Percentiles rank a stretch among this genome's conserved stretches.
Evolutionary conservation across 2,797 vertebrate genomes (phyloP).

Genomic region (Smutsia temminckii): DNA sequence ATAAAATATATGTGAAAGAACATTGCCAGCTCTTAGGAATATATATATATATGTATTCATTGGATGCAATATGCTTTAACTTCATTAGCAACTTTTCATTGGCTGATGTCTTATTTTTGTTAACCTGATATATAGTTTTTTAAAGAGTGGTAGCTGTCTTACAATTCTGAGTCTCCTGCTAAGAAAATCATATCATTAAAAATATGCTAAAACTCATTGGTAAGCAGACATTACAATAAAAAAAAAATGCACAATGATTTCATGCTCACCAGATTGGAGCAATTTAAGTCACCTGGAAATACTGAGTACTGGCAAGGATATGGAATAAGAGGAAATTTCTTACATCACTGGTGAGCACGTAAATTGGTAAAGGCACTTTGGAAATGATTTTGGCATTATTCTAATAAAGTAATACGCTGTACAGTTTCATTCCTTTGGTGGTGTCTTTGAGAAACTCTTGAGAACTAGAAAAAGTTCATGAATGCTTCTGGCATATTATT

Average conservation of each 20-base stretch:
- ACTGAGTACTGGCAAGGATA: background rate
- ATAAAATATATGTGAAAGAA: background rate
- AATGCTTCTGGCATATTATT: background rate
- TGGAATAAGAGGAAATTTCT: background rate
- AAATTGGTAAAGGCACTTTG: background rate
- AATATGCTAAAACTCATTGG: background rate
- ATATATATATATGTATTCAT: background rate
- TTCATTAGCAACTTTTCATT: background rate
- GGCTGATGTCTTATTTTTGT: background rate
- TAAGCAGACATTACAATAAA: background rate
- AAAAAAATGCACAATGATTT: background rate
- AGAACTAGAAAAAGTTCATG: background rate
- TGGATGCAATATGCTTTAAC: background rate
- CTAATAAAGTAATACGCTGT: background rate
- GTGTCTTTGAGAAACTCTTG: background rate
- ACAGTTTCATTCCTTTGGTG: background rate
- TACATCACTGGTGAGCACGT: background rate
- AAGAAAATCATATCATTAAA: background rate
- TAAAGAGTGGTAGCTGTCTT: background rate
- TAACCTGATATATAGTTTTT: background rate
- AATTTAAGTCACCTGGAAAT: background rate
- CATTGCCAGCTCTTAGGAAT: background rate
- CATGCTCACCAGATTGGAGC: background rate
- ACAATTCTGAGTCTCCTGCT: background rate
- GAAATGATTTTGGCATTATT: background rate